These are phyloP conservation scores for Drosophila setifemur DNA, from an alignment of 1,140 invertebrate species.

Conservation along the genomic window DNA sequence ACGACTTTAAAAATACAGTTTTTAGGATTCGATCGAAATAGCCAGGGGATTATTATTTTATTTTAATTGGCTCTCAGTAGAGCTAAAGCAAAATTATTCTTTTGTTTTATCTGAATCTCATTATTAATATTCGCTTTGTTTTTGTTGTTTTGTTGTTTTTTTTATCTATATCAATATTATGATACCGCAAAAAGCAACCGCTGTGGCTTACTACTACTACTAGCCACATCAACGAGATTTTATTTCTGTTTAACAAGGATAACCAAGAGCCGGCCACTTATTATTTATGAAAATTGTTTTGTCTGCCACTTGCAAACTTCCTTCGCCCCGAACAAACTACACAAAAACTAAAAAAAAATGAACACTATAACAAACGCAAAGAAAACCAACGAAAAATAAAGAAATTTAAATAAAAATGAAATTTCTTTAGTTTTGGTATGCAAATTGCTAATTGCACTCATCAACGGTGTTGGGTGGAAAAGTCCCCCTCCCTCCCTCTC, in stretches of 20 bases:
- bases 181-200: too few species aligned
- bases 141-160: too few species aligned
- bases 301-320: conserved; percentile 27
- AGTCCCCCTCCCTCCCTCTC: not conserved
- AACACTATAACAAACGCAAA: too few species aligned
- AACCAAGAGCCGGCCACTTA: conserved; percentile 33
- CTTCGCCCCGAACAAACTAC: not conserved
- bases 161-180: too few species aligned
- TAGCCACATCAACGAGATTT: conserved; percentile 4
- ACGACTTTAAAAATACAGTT: too few species aligned
- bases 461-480: conserved; percentile 37
- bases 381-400: not conserved
- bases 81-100: too few species aligned
- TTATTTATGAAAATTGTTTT: conserved; percentile 63
- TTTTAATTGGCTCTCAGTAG: too few species aligned
- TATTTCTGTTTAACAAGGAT: not conserved
- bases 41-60: too few species aligned
- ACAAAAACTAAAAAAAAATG: not conserved
- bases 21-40: too few species aligned
- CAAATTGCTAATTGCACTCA: conserved; percentile 78
- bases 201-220: not conserved
- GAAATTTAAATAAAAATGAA: conserved; percentile 41
- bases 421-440: conserved; percentile 72
- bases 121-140: too few species aligned
- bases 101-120: too few species aligned